Conservation (phyloP, 2,113 vertebrate species). For the Trichomycterus rosablanca region DNA sequence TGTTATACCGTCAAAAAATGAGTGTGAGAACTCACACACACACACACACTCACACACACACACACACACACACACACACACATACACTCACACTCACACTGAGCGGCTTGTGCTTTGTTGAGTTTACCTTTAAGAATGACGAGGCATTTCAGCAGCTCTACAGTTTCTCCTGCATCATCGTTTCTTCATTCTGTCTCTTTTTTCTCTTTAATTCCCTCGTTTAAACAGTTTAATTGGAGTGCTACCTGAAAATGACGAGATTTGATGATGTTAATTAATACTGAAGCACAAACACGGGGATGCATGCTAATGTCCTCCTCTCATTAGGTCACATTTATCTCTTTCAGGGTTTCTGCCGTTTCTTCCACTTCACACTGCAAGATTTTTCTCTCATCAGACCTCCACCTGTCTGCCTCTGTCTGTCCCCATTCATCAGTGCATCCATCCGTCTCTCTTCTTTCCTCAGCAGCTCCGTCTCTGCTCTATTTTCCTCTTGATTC, state of each 20-base stretch:
- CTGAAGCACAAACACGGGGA: no score
- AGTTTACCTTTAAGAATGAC: slow-evolving; percentile 4
- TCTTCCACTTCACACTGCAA: no score
- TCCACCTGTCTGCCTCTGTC: neutral
- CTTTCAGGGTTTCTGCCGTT: no score
- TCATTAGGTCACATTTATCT: no score
- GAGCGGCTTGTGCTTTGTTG: slow-evolving; percentile 2
- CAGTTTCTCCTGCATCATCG: slow-evolving; percentile 11
- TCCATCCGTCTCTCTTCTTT: neutral
- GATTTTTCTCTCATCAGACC: neutral
- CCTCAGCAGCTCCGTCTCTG: no score
- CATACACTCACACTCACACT: slow-evolving; percentile 8
- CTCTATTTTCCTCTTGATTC: no score
- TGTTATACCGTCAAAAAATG: no score
- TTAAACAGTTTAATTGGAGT: neutral
- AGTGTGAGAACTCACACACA: neutral
- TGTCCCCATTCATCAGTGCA: neutral
- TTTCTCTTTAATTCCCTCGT: neutral
- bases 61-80: neutral
- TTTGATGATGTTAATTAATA: neutral
- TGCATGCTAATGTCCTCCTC: no score
- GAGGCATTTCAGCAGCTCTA: slow-evolving; percentile 17
- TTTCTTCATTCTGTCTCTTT: neutral
- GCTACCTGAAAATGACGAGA: neutral
- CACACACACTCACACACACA: neutral